Evolutionary conservation across 2,797 vertebrate species (phyloP).

Genomic region (Anguilla marmorata): DNA sequence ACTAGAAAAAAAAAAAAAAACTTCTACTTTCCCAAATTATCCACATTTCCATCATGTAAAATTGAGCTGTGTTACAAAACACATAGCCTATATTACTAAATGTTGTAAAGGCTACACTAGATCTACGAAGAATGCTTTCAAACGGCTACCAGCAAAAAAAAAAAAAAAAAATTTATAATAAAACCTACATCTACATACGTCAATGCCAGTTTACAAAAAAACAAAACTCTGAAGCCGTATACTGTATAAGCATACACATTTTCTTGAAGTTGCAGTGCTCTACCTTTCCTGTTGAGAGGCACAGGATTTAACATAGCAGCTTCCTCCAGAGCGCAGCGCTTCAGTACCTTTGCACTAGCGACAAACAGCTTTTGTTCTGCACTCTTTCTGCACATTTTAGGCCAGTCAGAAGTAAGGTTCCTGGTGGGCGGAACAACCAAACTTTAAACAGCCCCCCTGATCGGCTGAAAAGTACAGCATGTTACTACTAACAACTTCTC

Average conservation of each 20-base stretch:
- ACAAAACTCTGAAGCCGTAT: constrained; percentile 48
- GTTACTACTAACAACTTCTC: constrained; percentile 65
- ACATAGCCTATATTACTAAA: neutral
- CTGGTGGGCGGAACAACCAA: constrained; percentile 79
- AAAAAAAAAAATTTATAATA: neutral
- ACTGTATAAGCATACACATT: constrained; percentile 52
- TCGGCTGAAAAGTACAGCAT: constrained; percentile 71
- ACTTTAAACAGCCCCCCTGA: constrained; percentile 74
- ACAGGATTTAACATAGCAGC: constrained; percentile 76
- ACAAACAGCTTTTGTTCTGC: constrained; percentile 77
- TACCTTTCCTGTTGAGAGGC: constrained; percentile 77
- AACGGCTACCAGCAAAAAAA: neutral
- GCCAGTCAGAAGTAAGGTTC: constrained; percentile 76
- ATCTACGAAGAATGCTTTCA: neutral
- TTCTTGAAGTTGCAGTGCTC: constrained; percentile 68
- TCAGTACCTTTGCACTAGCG: constrained; percentile 76
- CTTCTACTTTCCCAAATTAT: neutral
- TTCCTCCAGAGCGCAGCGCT: constrained; percentile 71
- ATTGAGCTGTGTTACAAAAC: neutral
- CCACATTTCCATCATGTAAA: neutral
- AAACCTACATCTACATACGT: constrained; percentile 21
- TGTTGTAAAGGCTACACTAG: neutral
- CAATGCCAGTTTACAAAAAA: constrained; percentile 20
- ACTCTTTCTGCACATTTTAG: constrained; percentile 78
- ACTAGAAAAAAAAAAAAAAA: neutral